Percentiles rank a stretch among this genome's conserved stretches.
These are phyloP conservation scores for Chlorodrepanis virens DNA, from an alignment of 2,113 vertebrate species.

Conservation along the genomic window DNA sequence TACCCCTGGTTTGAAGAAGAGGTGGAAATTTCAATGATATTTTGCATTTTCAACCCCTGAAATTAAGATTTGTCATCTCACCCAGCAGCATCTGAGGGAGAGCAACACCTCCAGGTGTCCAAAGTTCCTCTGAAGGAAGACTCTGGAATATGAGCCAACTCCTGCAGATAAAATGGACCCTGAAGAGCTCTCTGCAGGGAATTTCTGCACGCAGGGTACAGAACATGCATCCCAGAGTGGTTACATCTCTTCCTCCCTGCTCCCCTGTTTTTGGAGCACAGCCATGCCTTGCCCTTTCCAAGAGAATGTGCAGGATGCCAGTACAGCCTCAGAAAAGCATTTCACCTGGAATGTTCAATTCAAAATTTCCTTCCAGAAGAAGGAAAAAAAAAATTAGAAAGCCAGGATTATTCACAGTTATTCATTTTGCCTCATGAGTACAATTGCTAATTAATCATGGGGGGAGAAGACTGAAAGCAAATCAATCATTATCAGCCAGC, in stretches of 20 bases:
- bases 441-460: background rate
- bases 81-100: background rate
- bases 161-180: background rate
- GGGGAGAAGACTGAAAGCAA: background rate
- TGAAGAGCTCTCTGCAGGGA: background rate
- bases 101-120: background rate
- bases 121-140: background rate
- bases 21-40: background rate
- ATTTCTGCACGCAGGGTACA: background rate
- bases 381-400: background rate
- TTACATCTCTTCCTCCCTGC: background rate
- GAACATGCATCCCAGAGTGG: background rate
- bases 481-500: background rate
- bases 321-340: background rate
- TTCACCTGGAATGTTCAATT: background rate
- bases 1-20: background rate
- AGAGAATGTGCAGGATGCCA: background rate
- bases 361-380: background rate
- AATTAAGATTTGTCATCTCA: background rate
- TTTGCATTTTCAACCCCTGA: background rate
- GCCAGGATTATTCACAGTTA: background rate
- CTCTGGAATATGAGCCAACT: background rate
- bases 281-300: background rate
- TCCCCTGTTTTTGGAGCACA: background rate
- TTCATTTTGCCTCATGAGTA: background rate